Percentiles rank a stretch among this genome's conserved stretches.
These are phyloP conservation scores for Kradibia gibbosae DNA, from an alignment of 1,140 invertebrate genomes.

Conservation along the genomic window DNA sequence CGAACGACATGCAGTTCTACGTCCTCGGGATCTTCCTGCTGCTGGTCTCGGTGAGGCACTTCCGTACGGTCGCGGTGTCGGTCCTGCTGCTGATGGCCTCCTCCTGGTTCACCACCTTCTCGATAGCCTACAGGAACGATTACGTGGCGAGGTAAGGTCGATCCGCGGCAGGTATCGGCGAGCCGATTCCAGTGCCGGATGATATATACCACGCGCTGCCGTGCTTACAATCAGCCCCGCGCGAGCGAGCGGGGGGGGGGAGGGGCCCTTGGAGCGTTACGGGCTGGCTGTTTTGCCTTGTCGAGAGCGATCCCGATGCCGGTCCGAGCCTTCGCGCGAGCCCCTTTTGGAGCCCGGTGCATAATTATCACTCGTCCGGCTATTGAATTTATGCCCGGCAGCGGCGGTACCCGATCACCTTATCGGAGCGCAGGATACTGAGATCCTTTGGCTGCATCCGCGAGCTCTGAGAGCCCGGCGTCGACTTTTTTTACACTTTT, in stretches of 20 bases:
- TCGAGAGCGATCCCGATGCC: conserved; percentile 1
- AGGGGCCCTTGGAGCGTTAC: neutral
- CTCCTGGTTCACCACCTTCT: conserved; percentile 83
- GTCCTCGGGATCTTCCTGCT: conserved; percentile 82
- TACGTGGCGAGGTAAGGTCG: conserved; percentile 79
- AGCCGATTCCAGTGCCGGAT: conserved; percentile 41
- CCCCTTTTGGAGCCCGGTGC: neutral
- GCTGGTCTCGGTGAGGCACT: conserved; percentile 83
- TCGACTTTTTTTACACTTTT: too few species aligned
- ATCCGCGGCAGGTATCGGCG: neutral
- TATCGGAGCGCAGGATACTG: too few species aligned
- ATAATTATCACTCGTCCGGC: neutral
- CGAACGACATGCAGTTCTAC: conserved; percentile 93
- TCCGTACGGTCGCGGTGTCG: conserved; percentile 59
- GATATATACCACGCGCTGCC: neutral
- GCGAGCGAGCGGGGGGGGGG: too few species aligned
- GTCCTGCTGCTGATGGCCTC: conserved; percentile 76
- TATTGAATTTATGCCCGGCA: neutral
- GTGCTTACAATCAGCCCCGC: conserved; percentile 42
- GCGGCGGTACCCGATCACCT: neutral
- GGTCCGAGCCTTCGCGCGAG: neutral
- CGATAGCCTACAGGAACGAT: conserved; percentile 82
- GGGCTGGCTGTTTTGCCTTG: conserved; percentile 21
- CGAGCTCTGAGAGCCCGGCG: neutral
- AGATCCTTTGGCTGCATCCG: too few species aligned